phyloP scores from a whole-genome alignment of 1,140 invertebrate genomes.

The Paracyclopina nana region DNA sequence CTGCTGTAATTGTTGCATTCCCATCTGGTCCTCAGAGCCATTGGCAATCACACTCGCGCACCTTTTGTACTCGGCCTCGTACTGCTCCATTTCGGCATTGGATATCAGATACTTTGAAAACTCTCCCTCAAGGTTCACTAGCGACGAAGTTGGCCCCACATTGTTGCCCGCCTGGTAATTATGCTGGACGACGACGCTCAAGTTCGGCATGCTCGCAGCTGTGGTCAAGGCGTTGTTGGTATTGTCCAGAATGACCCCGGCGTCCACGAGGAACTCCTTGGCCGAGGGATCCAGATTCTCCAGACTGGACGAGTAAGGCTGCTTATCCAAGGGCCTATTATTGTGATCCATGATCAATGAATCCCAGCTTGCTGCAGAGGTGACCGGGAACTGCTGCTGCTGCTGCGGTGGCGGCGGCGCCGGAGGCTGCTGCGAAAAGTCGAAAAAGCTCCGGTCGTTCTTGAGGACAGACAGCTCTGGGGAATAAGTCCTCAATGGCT shows the following conservation, averaged over 20 bases:
- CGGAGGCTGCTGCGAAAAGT: no score
- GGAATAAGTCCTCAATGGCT: neutral
- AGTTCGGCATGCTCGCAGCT: conserved; percentile 5
- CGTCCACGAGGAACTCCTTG: conserved; percentile 31
- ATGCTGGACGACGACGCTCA: neutral
- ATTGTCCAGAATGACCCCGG: conserved; percentile 28
- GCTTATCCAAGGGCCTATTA: neutral
- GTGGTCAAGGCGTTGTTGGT: neutral
- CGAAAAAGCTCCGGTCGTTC: no score
- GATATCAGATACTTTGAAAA: conserved; percentile 7
- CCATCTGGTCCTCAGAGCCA: neutral
- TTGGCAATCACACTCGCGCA: neutral
- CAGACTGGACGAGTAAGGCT: conserved; percentile 19
- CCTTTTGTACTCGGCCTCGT: conserved; percentile 4
- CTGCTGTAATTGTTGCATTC: no score
- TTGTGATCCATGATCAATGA: neutral
- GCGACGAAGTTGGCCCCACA: no score
- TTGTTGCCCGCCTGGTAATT: neutral
- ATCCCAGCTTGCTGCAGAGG: neutral
- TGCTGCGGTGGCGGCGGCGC: neutral
- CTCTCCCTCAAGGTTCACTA: no score
- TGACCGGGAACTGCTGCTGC: neutral
- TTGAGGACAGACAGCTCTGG: neutral
- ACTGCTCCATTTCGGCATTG: conserved; percentile 8
- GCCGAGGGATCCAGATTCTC: conserved; percentile 22